Evolutionary conservation across 2,888 invertebrate genomes (phyloP).

Genomic region (Acleris holmiana): DNA sequence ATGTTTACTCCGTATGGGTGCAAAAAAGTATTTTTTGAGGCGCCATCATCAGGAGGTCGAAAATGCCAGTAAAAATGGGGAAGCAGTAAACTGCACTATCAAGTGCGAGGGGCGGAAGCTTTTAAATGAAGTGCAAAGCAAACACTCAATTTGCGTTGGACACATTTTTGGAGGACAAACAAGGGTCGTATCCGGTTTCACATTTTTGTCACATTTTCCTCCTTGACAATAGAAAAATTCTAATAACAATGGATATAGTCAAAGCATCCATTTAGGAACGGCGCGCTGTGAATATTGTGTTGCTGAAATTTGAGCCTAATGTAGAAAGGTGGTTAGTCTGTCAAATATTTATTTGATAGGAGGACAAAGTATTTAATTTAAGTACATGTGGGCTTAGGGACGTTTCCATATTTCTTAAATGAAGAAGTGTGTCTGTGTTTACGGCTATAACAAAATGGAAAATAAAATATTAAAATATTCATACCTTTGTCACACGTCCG

Average conservation of each 20-base stretch:
- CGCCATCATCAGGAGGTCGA: too few species aligned
- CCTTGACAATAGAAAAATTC: constrained; percentile 35
- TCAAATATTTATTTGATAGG: neutral
- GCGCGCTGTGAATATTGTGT: constrained; percentile 18
- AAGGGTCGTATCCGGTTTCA: constrained; percentile 40
- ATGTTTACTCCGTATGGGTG: too few species aligned
- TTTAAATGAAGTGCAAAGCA: constrained; percentile 74
- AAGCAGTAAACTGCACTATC: constrained; percentile 43
- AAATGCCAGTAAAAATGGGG: constrained; percentile 14
- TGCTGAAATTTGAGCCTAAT: constrained; percentile 22
- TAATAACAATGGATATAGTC: constrained; percentile 32
- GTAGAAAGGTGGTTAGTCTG: neutral
- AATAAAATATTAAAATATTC: too few species aligned
- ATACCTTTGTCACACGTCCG: too few species aligned
- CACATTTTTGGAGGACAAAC: constrained; percentile 55
- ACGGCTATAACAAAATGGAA: too few species aligned
- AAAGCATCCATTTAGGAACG: constrained; percentile 19
- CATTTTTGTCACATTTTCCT: constrained; percentile 38
- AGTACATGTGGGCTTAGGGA: too few species aligned
- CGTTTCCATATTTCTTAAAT: too few species aligned
- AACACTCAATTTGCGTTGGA: constrained; percentile 70
- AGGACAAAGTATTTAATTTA: too few species aligned
- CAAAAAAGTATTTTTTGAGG: too few species aligned
- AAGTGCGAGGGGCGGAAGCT: constrained; percentile 57
- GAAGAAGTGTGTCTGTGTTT: too few species aligned